Evolutionary conservation across 2,797 vertebrate genomes (phyloP).

Genomic region (Silurus lanzhouensis): DNA sequence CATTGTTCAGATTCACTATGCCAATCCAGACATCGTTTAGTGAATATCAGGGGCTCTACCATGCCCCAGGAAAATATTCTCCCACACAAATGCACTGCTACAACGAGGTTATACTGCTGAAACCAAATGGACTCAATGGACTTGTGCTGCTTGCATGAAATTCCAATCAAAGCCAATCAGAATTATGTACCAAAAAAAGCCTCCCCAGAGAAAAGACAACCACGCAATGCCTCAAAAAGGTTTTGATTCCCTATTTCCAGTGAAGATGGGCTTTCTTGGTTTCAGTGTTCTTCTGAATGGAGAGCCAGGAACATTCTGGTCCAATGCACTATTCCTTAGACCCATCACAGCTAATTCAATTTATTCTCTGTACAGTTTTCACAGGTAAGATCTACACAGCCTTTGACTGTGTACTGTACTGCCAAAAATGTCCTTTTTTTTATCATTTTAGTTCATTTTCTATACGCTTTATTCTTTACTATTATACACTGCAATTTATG

Average conservation of each 20-base stretch:
- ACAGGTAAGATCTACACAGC: neutral
- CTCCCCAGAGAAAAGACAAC: neutral
- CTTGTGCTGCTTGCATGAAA: neutral
- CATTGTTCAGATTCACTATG: constrained; percentile 15
- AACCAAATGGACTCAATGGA: neutral
- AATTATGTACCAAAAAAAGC: neutral
- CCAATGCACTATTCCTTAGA: neutral
- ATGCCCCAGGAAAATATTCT: constrained; percentile 4
- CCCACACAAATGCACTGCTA: neutral
- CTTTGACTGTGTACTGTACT: neutral
- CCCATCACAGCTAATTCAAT: neutral
- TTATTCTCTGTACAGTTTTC: neutral
- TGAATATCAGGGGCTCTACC: neutral
- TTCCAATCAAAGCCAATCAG: neutral
- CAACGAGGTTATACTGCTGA: neutral
- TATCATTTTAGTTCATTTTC: neutral
- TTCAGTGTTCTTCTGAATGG: neutral
- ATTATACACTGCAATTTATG: neutral
- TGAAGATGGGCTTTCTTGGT: constrained; percentile 1
- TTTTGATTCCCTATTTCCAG: neutral
- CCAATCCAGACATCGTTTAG: constrained; percentile 3
- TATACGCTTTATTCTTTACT: neutral
- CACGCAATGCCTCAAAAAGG: neutral
- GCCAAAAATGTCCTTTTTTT: neutral
- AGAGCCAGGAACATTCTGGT: neutral